Evolutionary conservation across 2,113 vertebrate species (phyloP), one percentile per base, ranked within the genome.

Genomic region (Parotia lawesii): DNA sequence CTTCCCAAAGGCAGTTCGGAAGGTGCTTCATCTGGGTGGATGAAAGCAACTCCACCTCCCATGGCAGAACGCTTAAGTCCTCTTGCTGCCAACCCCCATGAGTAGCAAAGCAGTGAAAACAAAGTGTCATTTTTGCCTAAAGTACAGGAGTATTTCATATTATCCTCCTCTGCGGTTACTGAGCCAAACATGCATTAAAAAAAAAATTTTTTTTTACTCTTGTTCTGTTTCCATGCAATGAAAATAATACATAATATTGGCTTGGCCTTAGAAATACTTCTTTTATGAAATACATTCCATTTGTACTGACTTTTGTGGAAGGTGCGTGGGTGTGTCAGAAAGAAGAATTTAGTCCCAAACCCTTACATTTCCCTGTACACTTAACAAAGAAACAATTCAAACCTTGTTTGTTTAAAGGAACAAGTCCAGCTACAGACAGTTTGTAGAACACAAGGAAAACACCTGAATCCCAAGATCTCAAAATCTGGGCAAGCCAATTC

Each of bases 161-260:
- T 93, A 74, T 87, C 67, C 86, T 95, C 51, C 60, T 95, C 76
- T 84, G 56, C 6, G 3, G 89, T 90, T 93, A 85, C 91, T 56
- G 57, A 88, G 87, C 45, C 78, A 94, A 86, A 73, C 25, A 38
- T 53, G 50, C 67, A 69, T 65, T 74, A 60, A 50, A 44, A 72
- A 74, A 22, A 86, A 71, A 38, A 50, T 15, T 31, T 47, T 33
- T 47, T 93, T 89, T 82, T 71, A 78, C 48, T 89, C 71, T 80
- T 29, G 4, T 65, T 92, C 85, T 77, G 85, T 94, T 95, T 90
- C 89, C 78, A 90, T 53, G 92, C 93, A 51, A 91, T 90, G 87
- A 95, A 95, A 95, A 90, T 85, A 95, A 94, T 89, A 89, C 87
- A 91, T 89, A 95, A 96, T 78, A 95, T 77, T 95, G 95, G 85